Percentiles rank a stretch among this genome's conserved stretches.
These are phyloP conservation scores for Saccopteryx leptura DNA, from an alignment of 2,113 vertebrate genomes.

Conservation along the genomic window DNA sequence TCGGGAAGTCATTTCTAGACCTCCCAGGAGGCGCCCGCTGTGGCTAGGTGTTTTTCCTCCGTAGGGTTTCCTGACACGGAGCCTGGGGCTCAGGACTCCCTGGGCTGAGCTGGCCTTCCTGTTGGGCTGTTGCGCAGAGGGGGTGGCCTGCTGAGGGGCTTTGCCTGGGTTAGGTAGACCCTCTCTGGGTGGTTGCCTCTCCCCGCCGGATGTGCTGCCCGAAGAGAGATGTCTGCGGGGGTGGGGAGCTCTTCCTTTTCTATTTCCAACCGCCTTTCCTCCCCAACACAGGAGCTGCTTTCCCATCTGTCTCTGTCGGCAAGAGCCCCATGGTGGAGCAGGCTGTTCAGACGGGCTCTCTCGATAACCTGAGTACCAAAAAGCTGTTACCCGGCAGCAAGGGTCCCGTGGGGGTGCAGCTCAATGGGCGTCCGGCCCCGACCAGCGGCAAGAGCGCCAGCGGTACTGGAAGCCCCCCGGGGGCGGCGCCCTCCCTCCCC, in stretches of 20 bases:
- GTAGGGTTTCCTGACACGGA: not conserved
- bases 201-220: not conserved
- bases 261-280: not conserved
- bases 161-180: not conserved
- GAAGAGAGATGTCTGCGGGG: not conserved
- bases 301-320: conserved; percentile 89
- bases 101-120: not conserved
- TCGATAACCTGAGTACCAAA: conserved; percentile 88
- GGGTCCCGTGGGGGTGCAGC: conserved; percentile 84
- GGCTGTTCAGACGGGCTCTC: conserved; percentile 94
- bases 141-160: not conserved
- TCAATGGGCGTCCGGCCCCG: conserved; percentile 82
- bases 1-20: not conserved
- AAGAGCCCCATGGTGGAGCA: conserved; percentile 98
- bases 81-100: not conserved
- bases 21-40: fast-evolving
- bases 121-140: not conserved
- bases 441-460: conserved; percentile 77
- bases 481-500: not conserved
- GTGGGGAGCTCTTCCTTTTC: not conserved
- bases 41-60: not conserved
- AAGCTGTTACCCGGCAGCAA: conserved; percentile 86
- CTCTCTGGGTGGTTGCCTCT: not conserved
- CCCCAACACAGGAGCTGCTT: conserved; percentile 87
- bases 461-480: conserved; percentile 56